Conservation (phyloP, 1,140 invertebrate species). For the Aradophagus sp. region DNA sequence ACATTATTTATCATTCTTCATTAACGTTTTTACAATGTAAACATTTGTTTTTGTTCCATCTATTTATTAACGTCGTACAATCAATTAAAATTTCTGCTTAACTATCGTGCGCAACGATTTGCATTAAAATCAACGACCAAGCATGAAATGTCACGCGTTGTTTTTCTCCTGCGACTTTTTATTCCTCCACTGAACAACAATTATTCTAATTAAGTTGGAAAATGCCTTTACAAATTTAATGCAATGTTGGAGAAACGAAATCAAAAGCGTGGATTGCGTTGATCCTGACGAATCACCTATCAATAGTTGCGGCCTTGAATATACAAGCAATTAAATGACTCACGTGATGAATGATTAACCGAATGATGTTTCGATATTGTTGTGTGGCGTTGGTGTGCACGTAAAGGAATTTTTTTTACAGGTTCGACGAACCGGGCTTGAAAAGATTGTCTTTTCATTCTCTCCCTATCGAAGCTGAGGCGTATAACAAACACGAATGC, state of each 20-base stretch:
- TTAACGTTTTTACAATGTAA: neutral
- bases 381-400: constrained; percentile 27
- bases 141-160: no score
- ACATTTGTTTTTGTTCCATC: neutral
- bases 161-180: no score
- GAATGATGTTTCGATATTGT: constrained; percentile 57
- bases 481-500: constrained; percentile 10
- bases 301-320: constrained; percentile 62
- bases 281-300: constrained; percentile 59
- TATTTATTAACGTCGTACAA: constrained; percentile 3
- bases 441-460: constrained; percentile 38
- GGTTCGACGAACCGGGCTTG: constrained; percentile 50
- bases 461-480: constrained; percentile 4
- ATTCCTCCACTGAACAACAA: no score
- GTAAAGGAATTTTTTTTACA: constrained; percentile 45
- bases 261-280: constrained; percentile 33
- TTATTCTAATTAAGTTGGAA: no score
- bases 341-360: constrained; percentile 70
- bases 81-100: constrained; percentile 10
- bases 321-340: constrained; percentile 65
- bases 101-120: no score
- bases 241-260: constrained; percentile 23
- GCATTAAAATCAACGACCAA: no score
- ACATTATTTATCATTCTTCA: constrained; percentile 1
- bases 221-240: no score